Evolutionary conservation across 2,797 vertebrate species (phyloP).

Genomic region (Sphenodon punctatus): DNA sequence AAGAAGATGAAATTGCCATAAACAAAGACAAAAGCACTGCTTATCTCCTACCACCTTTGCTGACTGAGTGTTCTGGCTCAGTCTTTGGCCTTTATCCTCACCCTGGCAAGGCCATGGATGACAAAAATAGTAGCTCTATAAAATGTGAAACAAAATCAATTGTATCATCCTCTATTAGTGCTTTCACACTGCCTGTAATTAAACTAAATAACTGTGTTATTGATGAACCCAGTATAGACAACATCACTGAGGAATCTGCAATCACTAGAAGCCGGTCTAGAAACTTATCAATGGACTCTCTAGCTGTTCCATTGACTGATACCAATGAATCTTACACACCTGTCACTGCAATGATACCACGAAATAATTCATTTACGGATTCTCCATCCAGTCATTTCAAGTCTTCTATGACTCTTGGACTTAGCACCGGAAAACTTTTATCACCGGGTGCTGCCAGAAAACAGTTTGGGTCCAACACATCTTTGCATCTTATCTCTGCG

Average conservation of each 20-base stretch:
- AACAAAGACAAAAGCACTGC: constrained; percentile 79
- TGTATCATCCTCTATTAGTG: constrained; percentile 94
- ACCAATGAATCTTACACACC: constrained; percentile 85
- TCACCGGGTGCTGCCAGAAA: constrained; percentile 89
- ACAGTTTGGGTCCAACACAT: constrained; percentile 94
- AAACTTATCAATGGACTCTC: constrained; percentile 87
- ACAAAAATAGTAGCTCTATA: constrained; percentile 71
- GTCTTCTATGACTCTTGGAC: constrained; percentile 79
- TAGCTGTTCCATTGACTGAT: constrained; percentile 83
- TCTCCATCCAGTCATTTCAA: constrained; percentile 76
- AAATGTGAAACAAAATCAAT: constrained; percentile 93
- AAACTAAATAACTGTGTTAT: constrained; percentile 99
- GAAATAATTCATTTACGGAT: constrained; percentile 85
- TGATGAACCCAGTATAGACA: constrained; percentile 93
- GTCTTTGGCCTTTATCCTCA: constrained; percentile 80
- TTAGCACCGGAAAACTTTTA: constrained; percentile 82
- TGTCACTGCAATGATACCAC: constrained; percentile 63
- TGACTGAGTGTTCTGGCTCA: constrained; percentile 78
- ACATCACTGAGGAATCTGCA: constrained; percentile 89
- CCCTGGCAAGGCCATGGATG: constrained; percentile 73
- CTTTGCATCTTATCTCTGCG: constrained; percentile 89
- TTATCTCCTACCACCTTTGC: constrained; percentile 84
- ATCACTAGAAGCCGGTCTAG: constrained; percentile 69
- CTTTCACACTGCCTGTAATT: constrained; percentile 95
- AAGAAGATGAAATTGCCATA: constrained; percentile 84